A percentile compares a stretch with the other conserved stretches of the same genome.
Evolutionary conservation across 2,113 vertebrate species (phyloP).

Genomic region (Brachirus orientalis): DNA sequence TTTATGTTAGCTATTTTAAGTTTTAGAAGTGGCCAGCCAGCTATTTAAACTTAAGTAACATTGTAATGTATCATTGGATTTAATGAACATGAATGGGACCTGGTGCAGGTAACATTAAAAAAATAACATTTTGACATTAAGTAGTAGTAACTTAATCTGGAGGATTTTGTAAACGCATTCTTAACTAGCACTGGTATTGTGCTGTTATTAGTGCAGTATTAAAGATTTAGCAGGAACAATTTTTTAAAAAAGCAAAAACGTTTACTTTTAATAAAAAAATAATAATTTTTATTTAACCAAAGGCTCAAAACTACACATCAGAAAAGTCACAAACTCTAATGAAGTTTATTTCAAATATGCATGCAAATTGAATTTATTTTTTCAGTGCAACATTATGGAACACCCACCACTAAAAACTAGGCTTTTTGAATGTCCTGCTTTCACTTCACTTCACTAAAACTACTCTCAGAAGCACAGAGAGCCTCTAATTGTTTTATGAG

Average conservation of each 20-base stretch:
- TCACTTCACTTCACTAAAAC: slow-evolving; percentile 13
- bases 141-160: too few relatives aligned
- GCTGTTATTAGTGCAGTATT: too few relatives aligned
- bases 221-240: too few relatives aligned
- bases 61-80: too few relatives aligned
- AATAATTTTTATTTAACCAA: background rate
- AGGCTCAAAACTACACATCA: background rate
- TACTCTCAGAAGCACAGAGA: slow-evolving; percentile 19
- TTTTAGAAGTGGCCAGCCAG: too few relatives aligned
- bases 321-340: background rate
- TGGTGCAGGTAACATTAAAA: too few relatives aligned
- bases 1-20: too few relatives aligned
- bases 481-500: slow-evolving; percentile 34
- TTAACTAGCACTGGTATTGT: too few relatives aligned
- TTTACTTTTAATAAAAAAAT: background rate
- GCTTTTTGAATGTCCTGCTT: background rate
- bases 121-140: too few relatives aligned
- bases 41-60: too few relatives aligned
- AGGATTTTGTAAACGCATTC: too few relatives aligned
- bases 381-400: background rate
- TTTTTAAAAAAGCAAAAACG: background rate
- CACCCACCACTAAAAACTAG: slow-evolving; percentile 10
- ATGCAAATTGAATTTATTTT: slow-evolving; percentile 9
- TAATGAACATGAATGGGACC: too few relatives aligned
- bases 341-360: slow-evolving; percentile 4